A percentile compares a stretch with the other conserved stretches of the same genome.
Conservation (phyloP, 2,888 invertebrate genomes). For the Orchesella flavescens region DNA sequence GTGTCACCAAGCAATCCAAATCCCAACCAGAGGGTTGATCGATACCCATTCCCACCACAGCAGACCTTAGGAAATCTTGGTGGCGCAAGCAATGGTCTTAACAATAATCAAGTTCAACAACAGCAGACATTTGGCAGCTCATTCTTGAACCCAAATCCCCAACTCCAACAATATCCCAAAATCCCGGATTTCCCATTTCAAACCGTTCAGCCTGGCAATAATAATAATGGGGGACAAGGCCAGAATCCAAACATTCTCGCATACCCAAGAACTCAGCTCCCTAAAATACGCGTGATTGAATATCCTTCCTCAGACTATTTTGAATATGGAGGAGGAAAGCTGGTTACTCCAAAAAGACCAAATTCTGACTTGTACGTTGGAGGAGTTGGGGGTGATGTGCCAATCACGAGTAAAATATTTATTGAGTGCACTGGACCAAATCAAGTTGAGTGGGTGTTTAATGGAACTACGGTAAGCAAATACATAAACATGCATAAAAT, state of each 20-base stretch:
- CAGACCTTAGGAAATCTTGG: constrained; percentile 14
- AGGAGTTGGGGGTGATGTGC: constrained; percentile 45
- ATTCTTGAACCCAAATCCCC: neutral
- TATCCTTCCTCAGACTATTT: constrained; percentile 49
- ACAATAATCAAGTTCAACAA: constrained; percentile 20
- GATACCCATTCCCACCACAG: constrained; percentile 33
- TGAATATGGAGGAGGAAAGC: constrained; percentile 50
- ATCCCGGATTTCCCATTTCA: constrained; percentile 42
- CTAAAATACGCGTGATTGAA: constrained; percentile 43
- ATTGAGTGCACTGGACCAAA: constrained; percentile 53
- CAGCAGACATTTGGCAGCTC: constrained; percentile 31
- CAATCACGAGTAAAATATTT: constrained; percentile 44
- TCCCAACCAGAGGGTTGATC: constrained; percentile 21
- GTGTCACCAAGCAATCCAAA: constrained; percentile 16
- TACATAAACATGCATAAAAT: neutral
- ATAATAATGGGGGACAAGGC: neutral
- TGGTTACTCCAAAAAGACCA: constrained; percentile 44
- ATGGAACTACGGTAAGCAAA: constrained; percentile 18
- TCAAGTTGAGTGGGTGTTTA: constrained; percentile 45
- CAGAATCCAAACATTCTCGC: neutral
- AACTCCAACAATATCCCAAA: constrained; percentile 33
- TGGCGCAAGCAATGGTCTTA: neutral
- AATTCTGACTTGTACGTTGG: constrained; percentile 45
- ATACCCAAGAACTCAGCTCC: constrained; percentile 27
- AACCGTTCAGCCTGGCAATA: constrained; percentile 15